Base-by-base conservation (phyloP, 2,888 invertebrate species). In the Fragum whitleyi region DNA sequence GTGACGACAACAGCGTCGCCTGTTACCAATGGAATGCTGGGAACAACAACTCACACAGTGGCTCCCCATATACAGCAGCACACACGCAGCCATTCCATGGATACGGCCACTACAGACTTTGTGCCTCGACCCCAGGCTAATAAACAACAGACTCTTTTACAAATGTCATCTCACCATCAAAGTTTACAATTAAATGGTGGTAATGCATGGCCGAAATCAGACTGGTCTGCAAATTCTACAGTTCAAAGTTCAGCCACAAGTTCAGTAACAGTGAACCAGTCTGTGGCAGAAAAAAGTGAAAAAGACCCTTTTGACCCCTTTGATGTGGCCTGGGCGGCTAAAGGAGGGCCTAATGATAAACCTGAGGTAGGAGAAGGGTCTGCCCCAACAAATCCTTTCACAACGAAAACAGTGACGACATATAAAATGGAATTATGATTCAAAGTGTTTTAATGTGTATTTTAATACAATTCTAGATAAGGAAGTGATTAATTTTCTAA, bases 241-340 rank as follows among this genome's bases (percentile, higher is more conserved):
- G 68, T 47, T 51, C 53, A 68, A 42, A 68, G 29, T 42, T 57
- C 57, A 21, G 77, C 81, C 19, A 67, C 85, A 26, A 85, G 77
- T 67, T 79, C 76, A 70, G 79, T 76, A 57, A 77, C 83, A 16
- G 47, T 39, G 11, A 61, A 84, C 83, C 42, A 39, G 42, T 23
- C 65, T 65, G 65, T 14, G 1, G 36, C 32, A 7, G 29, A 65
- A 39, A 65, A 26, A 65, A 77, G 42, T 26, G 61, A 32, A 29
- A 61, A 32, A 36, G 78, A 80, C 55, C 72, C 69, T 57, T 82
- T 91, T 42, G 96, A 97, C 94, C 97, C 97, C 0, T 97, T 97
- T 92, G 97, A 97, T 92, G 97, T 97, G 19, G 97, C 97, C 89
- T 97, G 97, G 97, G 97, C 96, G 0, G 96, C 96, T 75, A 94